Base-by-base conservation (phyloP, 2,113 vertebrate species). In the Calidris pygmaea region DNA sequence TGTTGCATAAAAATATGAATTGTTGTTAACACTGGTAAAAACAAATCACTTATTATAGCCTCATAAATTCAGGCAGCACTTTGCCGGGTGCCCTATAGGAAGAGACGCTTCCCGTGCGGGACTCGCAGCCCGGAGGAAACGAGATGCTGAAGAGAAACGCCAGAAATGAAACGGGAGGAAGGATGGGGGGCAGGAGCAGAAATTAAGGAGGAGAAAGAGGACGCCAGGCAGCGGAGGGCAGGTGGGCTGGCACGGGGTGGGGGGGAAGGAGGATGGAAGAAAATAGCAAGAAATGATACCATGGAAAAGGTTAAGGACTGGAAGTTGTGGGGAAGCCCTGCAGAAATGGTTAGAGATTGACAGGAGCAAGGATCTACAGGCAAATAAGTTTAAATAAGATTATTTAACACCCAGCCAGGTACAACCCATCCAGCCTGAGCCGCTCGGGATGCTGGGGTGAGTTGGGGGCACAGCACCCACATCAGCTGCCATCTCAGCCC, bases 21-120 rank as follows among this genome's bases (percentile, higher is more conserved):
- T 55, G 95, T 26, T 73, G 81, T 66, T 85, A 93, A 79, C 63
- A 26, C 14, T 5, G 48, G 65, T 72, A 77, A 86, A 94, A 87
- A 29, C 65, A 92, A 92, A 97, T 97, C 79, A 89, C 93, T 92
- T 80, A 7, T 81, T 60, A 58, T 29, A 48, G 95, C 83, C 60
- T 59, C 76, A 2, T 45, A 66, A 76, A 93, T 89, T 82, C 14
- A 4, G 27, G 88, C 80, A 35, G 88, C 56, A 27, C 83, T 90
- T 81, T n/a, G 91, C 47, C 0, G 1, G 65, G 93, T 34, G 78
- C 82, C 92, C 87, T 34, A 8, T 17, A 82, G 91, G 93, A 83
- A 62, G 77, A 59, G 78, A 68, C 0, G 71, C 43, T 91, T 93
- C 96, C 94, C 56, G 79, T 0, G 43, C 30, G 8, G 85, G 82